phyloP scores from a whole-genome alignment of 2,797 vertebrate species.

The Tamandua tetradactyla region DNA sequence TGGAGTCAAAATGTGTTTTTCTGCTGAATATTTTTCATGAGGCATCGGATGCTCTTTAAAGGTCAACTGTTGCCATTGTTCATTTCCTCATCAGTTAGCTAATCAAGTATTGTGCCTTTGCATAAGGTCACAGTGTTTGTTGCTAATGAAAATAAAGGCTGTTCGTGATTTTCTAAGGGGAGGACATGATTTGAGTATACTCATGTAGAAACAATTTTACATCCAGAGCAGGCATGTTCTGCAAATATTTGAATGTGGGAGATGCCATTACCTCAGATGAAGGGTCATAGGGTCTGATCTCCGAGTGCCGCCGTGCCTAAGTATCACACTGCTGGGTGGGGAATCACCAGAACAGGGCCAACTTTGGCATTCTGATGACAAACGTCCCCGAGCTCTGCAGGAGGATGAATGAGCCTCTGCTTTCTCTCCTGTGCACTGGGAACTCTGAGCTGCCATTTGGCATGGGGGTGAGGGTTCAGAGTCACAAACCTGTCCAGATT shows the following conservation, averaged over 20 bases:
- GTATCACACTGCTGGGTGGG: too few species aligned
- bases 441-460: too few species aligned
- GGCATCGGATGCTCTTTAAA: constrained; percentile 76
- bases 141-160: constrained; percentile 2
- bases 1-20: background rate
- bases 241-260: background rate
- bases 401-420: accelerated
- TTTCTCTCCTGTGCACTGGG: too few species aligned
- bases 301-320: too few species aligned
- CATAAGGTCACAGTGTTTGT: constrained; percentile 52
- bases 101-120: constrained; percentile 59
- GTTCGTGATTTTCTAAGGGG: background rate
- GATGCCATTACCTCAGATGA: accelerated
- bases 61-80: constrained; percentile 68
- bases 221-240: background rate
- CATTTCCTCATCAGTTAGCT: constrained; percentile 73
- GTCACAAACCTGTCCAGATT: accelerated
- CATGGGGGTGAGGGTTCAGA: accelerated
- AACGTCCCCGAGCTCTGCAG: background rate
- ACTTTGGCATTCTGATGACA: too few species aligned
- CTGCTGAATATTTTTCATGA: background rate
- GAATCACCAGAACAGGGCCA: accelerated
- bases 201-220: background rate
- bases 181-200: background rate
- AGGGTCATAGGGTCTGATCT: accelerated